Percentiles rank a stretch among this genome's conserved stretches.
Evolutionary conservation across 1,140 invertebrate species (phyloP).

Genomic region (Holotrichia oblita): DNA sequence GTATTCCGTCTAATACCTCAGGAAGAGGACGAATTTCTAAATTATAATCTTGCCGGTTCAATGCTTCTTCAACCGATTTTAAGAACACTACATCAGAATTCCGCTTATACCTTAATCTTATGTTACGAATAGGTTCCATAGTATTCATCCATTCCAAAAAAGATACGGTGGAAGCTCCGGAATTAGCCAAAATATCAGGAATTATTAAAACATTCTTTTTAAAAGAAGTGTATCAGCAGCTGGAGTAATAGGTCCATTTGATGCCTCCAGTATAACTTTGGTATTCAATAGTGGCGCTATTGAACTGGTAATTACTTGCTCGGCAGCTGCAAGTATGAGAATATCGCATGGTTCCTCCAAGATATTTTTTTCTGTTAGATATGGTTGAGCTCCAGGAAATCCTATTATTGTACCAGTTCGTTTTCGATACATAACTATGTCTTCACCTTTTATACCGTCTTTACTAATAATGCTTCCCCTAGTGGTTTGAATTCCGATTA

Average conservation of each 20-base stretch:
- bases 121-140: conserved; percentile 62
- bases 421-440: conserved; percentile 83
- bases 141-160: conserved; percentile 99
- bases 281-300: conserved; percentile 94
- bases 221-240: conserved; percentile 96
- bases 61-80: conserved; percentile 9
- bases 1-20: background rate
- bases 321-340: conserved; percentile 95
- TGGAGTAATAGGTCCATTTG: conserved; percentile 98
- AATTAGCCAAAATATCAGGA: conserved; percentile 97
- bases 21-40: conserved; percentile 1
- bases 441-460: conserved; percentile 79
- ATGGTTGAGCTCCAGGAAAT: conserved; percentile 89
- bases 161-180: conserved; percentile 99
- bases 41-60: background rate
- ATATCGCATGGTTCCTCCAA: conserved; percentile 96
- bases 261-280: conserved; percentile 93
- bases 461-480: conserved; percentile 94
- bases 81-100: background rate
- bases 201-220: conserved; percentile 95
- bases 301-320: conserved; percentile 94
- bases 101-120: conserved; percentile 9
- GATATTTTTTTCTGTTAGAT: conserved; percentile 82
- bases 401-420: conserved; percentile 93
- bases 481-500: conserved; percentile 93